These are phyloP conservation scores for Rhinopithecus roxellana DNA, from an alignment of 2,113 vertebrate genomes.

Conservation along the genomic window DNA sequence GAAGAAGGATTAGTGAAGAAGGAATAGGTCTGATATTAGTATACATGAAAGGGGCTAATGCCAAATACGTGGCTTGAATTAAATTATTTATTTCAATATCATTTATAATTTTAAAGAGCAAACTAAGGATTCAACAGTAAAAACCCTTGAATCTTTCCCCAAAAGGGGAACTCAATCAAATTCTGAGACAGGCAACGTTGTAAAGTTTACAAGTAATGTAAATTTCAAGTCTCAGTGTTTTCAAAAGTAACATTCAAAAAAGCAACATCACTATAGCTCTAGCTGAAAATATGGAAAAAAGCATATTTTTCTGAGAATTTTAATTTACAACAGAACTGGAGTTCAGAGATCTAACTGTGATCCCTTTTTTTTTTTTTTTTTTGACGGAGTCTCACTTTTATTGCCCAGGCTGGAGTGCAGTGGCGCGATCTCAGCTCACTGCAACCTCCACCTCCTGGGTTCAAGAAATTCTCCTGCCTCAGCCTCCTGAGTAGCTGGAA, in stretches of 20 bases:
- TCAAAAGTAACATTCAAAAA: not conserved
- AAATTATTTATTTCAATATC: not conserved
- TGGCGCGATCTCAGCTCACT: too few species aligned
- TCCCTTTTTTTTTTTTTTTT: too few species aligned
- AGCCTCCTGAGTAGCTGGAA: too few species aligned
- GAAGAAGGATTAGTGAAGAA: not conserved
- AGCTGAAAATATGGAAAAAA: not conserved
- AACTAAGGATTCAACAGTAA: not conserved
- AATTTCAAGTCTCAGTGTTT: not conserved
- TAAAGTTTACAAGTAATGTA: not conserved
- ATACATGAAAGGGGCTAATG: not conserved
- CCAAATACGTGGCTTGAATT: not conserved
- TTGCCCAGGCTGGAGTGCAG: too few species aligned
- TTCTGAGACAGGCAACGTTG: not conserved
- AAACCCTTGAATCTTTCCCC: not conserved
- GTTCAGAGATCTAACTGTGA: not conserved
- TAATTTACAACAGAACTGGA: not conserved
- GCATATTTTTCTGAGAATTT: not conserved
- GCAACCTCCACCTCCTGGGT: too few species aligned
- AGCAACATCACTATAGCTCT: not conserved
- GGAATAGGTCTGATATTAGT: not conserved
- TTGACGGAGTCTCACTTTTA: too few species aligned
- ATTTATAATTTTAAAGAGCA: not conserved
- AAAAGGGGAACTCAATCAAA: not conserved
- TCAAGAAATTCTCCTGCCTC: too few species aligned